A percentile compares a stretch with the other conserved stretches of the same genome.
Evolutionary conservation across 2,797 vertebrate genomes (phyloP).

Genomic region (Triplophysa bombifrons): DNA sequence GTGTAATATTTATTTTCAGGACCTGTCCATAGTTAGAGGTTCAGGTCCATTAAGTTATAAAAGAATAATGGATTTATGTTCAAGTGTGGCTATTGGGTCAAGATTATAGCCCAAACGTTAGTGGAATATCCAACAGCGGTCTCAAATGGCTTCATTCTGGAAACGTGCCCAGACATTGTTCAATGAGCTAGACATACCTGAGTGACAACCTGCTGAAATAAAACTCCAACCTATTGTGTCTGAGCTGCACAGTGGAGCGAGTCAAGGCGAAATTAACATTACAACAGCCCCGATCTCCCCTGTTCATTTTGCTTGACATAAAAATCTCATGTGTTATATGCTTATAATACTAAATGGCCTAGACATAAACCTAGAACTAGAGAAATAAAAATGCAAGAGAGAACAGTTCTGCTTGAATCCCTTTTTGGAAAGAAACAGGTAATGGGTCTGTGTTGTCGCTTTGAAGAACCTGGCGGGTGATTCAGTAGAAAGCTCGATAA

Average conservation of each 20-base stretch:
- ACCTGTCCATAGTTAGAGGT: constrained; percentile 39
- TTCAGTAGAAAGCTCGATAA: constrained; percentile 38
- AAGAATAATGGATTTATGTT: constrained; percentile 47
- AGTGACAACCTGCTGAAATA: constrained; percentile 58
- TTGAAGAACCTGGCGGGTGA: constrained; percentile 46
- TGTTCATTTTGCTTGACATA: not conserved
- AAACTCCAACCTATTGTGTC: constrained; percentile 42
- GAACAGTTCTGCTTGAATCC: not conserved
- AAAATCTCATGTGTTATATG: not conserved
- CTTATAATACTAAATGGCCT: not conserved
- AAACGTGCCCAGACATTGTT: constrained; percentile 52
- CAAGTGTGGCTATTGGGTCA: constrained; percentile 49
- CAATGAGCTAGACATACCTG: constrained; percentile 51
- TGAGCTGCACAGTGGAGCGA: not conserved
- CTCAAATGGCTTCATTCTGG: constrained; percentile 52
- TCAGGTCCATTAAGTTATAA: constrained; percentile 47
- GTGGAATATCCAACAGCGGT: constrained; percentile 48
- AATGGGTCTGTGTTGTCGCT: constrained; percentile 17
- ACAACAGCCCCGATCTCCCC: too few species aligned
- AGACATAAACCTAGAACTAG: not conserved
- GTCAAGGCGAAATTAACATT: not conserved
- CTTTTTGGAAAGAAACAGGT: not conserved
- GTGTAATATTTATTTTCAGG: constrained; percentile 50
- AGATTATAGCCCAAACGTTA: constrained; percentile 29
- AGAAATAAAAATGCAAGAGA: not conserved